These are phyloP conservation scores for Mustelus asterias DNA, from an alignment of 2,113 vertebrate species.

Conservation along the genomic window DNA sequence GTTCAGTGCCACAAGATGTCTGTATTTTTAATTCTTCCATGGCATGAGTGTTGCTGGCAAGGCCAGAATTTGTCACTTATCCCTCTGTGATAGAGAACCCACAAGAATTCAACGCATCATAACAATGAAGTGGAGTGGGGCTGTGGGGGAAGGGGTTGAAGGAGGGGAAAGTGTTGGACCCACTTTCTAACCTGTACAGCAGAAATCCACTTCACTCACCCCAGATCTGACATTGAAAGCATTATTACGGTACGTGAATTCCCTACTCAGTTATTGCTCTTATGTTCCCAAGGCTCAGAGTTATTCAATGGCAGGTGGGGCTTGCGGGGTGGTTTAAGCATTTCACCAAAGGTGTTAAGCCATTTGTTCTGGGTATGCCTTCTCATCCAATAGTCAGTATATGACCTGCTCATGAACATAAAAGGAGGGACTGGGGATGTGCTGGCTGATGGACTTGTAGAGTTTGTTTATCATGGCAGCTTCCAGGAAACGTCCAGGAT, in stretches of 20 bases:
- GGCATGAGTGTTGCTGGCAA: background rate
- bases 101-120: background rate
- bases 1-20: background rate
- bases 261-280: background rate
- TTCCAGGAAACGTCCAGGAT: background rate
- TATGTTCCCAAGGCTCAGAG: background rate
- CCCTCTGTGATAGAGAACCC: too few relatives aligned
- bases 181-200: background rate
- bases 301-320: background rate
- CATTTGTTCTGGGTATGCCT: background rate
- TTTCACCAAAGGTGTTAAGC: too few relatives aligned
- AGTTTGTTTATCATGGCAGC: background rate
- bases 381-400: background rate
- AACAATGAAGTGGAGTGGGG: too few relatives aligned
- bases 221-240: background rate
- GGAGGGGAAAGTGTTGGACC: background rate
- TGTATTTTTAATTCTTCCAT: too few relatives aligned
- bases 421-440: background rate
- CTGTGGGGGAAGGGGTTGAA: background rate
- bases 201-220: background rate
- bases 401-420: background rate
- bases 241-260: background rate
- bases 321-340: too few relatives aligned
- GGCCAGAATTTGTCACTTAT: background rate
- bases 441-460: background rate